A percentile compares a stretch with the other conserved stretches of the same genome.
Evolutionary conservation across 2,888 invertebrate genomes (phyloP).

Genomic region (Galerucella pusilla): DNA sequence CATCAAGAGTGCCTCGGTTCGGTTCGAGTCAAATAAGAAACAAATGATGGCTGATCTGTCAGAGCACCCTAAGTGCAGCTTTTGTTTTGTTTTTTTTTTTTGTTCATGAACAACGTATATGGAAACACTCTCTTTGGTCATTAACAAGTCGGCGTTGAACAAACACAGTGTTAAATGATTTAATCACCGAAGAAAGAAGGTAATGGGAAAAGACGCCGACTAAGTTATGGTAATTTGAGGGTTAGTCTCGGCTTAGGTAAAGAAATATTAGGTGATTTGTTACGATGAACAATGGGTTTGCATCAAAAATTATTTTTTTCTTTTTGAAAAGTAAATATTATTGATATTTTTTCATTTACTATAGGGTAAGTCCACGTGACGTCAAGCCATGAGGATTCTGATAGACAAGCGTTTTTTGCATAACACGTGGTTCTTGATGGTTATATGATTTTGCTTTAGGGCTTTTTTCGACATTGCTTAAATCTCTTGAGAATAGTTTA

Average conservation of each 20-base stretch:
- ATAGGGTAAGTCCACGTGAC: too few species aligned
- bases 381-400: too few species aligned
- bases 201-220: slow-evolving; percentile 21
- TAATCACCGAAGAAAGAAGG: slow-evolving; percentile 26
- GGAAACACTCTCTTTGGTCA: slow-evolving; percentile 19
- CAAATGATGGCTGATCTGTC: slow-evolving; percentile 21
- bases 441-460: too few species aligned
- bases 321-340: too few species aligned
- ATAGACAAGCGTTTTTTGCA: too few species aligned
- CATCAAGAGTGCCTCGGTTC: slow-evolving; percentile 17
- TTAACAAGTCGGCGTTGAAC: slow-evolving; percentile 33
- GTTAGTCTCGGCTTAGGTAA: slow-evolving; percentile 17
- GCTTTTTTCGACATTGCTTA: too few species aligned
- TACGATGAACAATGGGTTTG: background rate
- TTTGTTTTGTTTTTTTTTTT: slow-evolving; percentile 20
- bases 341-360: too few species aligned
- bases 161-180: slow-evolving; percentile 32
- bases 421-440: too few species aligned
- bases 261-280: background rate
- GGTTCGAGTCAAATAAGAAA: slow-evolving; percentile 29
- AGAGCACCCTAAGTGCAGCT: slow-evolving; percentile 24
- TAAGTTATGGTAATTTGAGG: slow-evolving; percentile 20
- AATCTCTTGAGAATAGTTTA: too few species aligned
- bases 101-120: slow-evolving; percentile 22
- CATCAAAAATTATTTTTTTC: background rate